Conservation (phyloP, 2,797 vertebrate genomes). For the Mareca penelope region DNA sequence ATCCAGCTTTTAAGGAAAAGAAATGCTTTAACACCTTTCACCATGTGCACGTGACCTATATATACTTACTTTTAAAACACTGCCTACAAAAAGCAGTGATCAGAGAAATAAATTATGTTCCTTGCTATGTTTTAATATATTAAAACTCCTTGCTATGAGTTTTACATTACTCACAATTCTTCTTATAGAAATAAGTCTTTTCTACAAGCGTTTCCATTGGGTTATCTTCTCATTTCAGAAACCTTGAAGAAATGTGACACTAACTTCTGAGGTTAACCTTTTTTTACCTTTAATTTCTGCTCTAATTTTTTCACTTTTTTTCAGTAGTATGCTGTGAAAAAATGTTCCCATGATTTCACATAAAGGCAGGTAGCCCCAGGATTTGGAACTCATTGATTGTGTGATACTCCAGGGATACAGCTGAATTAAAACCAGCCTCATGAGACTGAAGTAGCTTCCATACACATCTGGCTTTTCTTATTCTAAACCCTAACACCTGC, state of each 20-base stretch:
- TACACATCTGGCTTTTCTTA: conserved; percentile 77
- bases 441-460: conserved; percentile 66
- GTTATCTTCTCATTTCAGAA: background rate
- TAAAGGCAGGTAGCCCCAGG: conserved; percentile 77
- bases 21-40: background rate
- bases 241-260: background rate
- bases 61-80: conserved; percentile 10
- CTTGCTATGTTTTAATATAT: background rate
- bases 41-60: background rate
- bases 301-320: conserved; percentile 75
- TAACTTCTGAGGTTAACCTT: conserved; percentile 70
- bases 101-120: background rate
- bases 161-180: background rate
- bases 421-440: conserved; percentile 80
- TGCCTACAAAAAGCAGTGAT: background rate
- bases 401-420: conserved; percentile 72
- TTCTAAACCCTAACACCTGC: conserved; percentile 74
- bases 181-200: background rate
- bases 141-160: background rate
- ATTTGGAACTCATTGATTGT: conserved; percentile 78
- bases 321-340: conserved; percentile 63
- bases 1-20: background rate
- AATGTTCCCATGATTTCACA: conserved; percentile 62
- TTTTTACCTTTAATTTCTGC: conserved; percentile 75
- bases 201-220: background rate